Evolutionary conservation across 2,113 vertebrate species (phyloP), one percentile per base, ranked within the genome.

Genomic region (Psilopogon haemacephalus): DNA sequence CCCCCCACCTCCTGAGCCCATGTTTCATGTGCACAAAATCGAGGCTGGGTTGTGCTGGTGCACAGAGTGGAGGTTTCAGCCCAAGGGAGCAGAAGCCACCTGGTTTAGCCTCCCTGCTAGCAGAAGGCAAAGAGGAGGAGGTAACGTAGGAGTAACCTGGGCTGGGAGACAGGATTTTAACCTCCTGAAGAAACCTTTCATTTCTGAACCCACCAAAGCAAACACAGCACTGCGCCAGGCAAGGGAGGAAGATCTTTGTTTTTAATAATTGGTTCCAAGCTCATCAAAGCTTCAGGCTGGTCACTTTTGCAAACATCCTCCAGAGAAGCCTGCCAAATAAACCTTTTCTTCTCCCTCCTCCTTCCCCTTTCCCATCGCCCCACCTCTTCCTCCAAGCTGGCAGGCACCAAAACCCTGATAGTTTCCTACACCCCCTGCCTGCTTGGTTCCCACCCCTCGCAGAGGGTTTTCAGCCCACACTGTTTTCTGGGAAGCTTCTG

Each of bases 1-100:
- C 14, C 8, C 24, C 68, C 11, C 3, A 1, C n/a, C 2, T 1
- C 54, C 2, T 4, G 0, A 68, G 26, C 21, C 69, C 7, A 0
- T 1, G 3, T 24, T 55, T 17, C 19, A n/a, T 0, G 6, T 8
- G 60, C 64, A 15, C 12, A 26, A 30, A 35, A 23, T 44, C 28
- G 63, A 59, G 67, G 24, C 35, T 7, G 0, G n/a, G 60, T 54
- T 0, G 15, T 6, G 48, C 33, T 9, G 64, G 42, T 10, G 2
- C 4, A 2, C 1, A 1, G 46, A 35, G 1, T 13, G 6, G 6
- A 35, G 11, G 9, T 48, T 56, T 33, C 28, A 59, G 54, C 60
- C 60, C 37, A 9, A 27, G 38, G 60, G 15, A 84, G 63, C 69
- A 71, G 37, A 20, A 55, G 10, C 2, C 48, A 50, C 48, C 24